Base-by-base conservation (phyloP, 1,140 invertebrate genomes). In the Pogonognathellus flavescens region DNA sequence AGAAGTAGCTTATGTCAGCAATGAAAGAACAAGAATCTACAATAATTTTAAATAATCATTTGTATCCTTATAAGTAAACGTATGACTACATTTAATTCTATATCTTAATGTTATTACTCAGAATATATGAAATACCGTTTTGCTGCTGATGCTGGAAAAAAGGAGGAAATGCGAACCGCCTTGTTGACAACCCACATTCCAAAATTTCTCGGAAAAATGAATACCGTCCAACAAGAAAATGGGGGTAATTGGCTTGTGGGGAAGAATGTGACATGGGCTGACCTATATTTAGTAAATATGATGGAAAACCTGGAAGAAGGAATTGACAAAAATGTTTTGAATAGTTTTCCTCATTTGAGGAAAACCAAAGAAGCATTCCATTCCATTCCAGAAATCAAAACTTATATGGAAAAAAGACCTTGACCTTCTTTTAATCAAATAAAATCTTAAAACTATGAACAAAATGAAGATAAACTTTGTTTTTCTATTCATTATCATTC, bases 321-420 rank as follows among this genome's bases (percentile, higher is more conserved):
- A 3, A 53, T 87, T 6, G 91, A 92, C 81, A 90, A 90, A 5
- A 91, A 94, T 84, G 89, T 94, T 0, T 88, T 93, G 52, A 92
- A 92, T 22, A 92, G 93, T 3, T 93, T 93, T 87, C 92, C 93
- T 6, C 92, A 92, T 86, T 87, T 94, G 82, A 92, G 92, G 85
- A 90, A 90, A 16, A 89, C 94, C 2, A 91, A 90, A 5, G 91
- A 93, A 5, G 92, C 92, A 83, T 92, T 94, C 41, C 88, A 92
- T 0, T 89, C 89, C 7, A 82, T 93, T 80, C 93, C 94, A 8
- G 88, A 90, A 0, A 93, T 95, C 86, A 94, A 94, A 88, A 91
- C 90, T 14, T 95, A 93, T 93, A 91, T 94, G 20, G 93, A 92
- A 80, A 93, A 93, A 86, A 91, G 93, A 55, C 93, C 93, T 41